Evolutionary conservation across 2,888 invertebrate species (phyloP), one percentile per base, ranked within the genome.

Genomic region (Marronus borbonicus): DNA sequence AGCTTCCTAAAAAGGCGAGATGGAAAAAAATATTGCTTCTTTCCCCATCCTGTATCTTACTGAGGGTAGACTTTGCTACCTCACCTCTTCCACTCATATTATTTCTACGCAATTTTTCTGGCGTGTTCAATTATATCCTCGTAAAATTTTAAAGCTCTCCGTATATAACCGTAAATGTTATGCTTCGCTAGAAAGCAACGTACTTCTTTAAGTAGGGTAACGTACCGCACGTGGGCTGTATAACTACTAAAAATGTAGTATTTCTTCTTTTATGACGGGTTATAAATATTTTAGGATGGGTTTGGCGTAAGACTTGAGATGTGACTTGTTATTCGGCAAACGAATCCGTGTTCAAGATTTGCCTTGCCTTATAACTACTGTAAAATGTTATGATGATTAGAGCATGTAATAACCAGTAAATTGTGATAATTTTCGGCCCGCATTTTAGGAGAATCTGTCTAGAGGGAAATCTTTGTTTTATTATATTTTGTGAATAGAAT

Each of bases 111-210:
- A 60, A 60, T 28, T 24, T 31, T 60, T 60, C 60, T 24, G 12
- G 12, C 12, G 12, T 20, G 24, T 28, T 60, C 60, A 60, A 60
- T 60, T 60, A 60, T 60, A 60, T 60, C 28, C 20, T 60, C 60
- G 24, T 60, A 60, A 60, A 60, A 60, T 60, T 60, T 60, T 60
- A 60, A 60, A 28, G 28, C 20, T 8, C 2, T 20, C 60, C 60
- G 10, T 60, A 28, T 60, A 28, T 60, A 60, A 60, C 28, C 60
- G 12, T 8, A 24, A 60, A 24, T 60, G 20, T 60, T 60, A 60
- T 60, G 31, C 60, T 5, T 24, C n/a, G n/a, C 17, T 7, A 10
- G 28, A 12, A 60, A 24, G 28, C 12, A 20, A 28, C 7, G 10
- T 60, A 60, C 44, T 44, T 44, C 28, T 10, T 60, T 60, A 60